Conservation (phyloP, 2,797 vertebrate genomes). For the Thalassophryne amazonica region DNA sequence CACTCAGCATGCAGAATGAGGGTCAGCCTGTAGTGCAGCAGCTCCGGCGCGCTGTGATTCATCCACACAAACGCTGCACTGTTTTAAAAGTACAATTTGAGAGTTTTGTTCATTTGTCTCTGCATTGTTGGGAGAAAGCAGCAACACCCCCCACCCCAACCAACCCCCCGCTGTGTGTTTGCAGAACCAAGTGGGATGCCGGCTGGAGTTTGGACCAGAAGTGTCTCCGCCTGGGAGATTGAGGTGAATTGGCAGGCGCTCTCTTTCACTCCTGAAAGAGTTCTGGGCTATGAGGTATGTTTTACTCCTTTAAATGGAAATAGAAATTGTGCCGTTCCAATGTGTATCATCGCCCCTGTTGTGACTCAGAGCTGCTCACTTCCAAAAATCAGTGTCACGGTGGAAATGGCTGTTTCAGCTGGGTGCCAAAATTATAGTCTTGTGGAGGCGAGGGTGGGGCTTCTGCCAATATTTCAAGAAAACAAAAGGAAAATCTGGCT, state of each 20-base stretch:
- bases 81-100: conserved; percentile 46
- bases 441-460: too few relatives aligned
- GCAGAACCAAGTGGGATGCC: conserved; percentile 89
- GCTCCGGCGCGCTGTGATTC: conserved; percentile 51
- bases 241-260: conserved; percentile 88
- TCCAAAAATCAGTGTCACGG: conserved; percentile 49
- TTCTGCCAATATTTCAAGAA: too few relatives aligned
- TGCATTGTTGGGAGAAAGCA: conserved; percentile 19
- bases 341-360: conserved; percentile 56
- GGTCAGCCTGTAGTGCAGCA: conserved; percentile 31
- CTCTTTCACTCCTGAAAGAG: conserved; percentile 86
- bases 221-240: conserved; percentile 89
- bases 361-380: conserved; percentile 51
- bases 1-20: conserved; percentile 29
- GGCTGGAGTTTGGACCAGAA: conserved; percentile 82
- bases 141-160: conserved; percentile 29
- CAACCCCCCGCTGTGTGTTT: conserved; percentile 59
- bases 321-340: conserved; percentile 59
- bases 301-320: conserved; percentile 72
- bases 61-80: conserved; percentile 30
- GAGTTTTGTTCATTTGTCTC: conserved; percentile 47
- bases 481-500: conserved; percentile 55
- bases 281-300: conserved; percentile 94
- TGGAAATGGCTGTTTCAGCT: conserved; percentile 56
- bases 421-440: conserved; percentile 50